A percentile compares a stretch with the other conserved stretches of the same genome.
Conservation (phyloP, 2,113 vertebrate genomes). For the Coptodon bakossiorum region DNA sequence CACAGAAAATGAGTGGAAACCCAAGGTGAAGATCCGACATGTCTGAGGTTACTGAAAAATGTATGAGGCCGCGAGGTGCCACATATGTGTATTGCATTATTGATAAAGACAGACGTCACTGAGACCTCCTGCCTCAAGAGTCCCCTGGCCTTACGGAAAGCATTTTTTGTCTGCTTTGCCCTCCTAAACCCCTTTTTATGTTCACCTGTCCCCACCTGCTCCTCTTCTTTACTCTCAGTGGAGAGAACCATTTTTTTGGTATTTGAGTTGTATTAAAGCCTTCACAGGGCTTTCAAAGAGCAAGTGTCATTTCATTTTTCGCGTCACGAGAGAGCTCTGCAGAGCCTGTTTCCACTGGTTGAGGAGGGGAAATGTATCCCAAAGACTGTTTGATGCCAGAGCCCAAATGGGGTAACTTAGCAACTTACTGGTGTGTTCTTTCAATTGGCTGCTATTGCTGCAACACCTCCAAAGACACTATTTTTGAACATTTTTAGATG, state of each 20-base stretch:
- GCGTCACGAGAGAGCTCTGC: not conserved
- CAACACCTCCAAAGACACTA: not conserved
- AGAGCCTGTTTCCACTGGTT: not conserved
- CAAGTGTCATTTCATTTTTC: not conserved
- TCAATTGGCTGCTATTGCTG: not conserved
- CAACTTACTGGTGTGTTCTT: not conserved
- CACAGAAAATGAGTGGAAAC: conserved; percentile 28
- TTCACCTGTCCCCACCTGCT: not conserved
- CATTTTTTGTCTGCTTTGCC: conserved; percentile 2
- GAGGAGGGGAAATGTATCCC: not conserved
- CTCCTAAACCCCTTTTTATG: not conserved
- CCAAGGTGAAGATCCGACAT: conserved; percentile 43
- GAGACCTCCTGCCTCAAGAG: conserved; percentile 10
- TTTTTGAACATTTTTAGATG: not conserved
- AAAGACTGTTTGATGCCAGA: not conserved
- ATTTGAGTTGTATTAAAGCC: conserved; percentile 25
- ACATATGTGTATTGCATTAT: conserved; percentile 60
- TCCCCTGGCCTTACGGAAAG: not conserved
- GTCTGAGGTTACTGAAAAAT: conserved; percentile 63
- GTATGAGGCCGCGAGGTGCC: conserved; percentile 52
- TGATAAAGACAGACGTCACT: conserved; percentile 41
- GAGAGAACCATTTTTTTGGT: not conserved
- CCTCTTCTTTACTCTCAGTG: not conserved
- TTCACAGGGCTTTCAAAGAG: not conserved
- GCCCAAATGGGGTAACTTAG: not conserved